Evolutionary conservation across 2,113 vertebrate species (phyloP).

Genomic region (Calidris pugnax): DNA sequence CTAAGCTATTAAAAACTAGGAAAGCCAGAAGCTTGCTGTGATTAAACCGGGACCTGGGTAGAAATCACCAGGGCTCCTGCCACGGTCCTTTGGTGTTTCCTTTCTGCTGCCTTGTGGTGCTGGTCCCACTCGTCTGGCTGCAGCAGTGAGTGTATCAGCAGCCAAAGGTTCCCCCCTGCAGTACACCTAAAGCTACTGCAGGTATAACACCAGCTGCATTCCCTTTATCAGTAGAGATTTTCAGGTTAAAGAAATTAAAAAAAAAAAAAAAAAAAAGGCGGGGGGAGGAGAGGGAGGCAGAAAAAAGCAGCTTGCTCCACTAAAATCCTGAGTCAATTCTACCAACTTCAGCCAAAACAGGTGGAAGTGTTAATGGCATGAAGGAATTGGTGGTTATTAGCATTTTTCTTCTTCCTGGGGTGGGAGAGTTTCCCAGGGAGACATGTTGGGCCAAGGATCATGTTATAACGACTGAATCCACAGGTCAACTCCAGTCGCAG

Average conservation of each 20-base stretch:
- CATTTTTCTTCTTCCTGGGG: neutral
- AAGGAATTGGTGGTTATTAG: neutral
- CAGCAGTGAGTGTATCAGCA: neutral
- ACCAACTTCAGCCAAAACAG: neutral
- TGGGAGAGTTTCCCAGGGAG: neutral
- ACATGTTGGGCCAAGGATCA: neutral
- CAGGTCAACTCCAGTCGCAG: neutral
- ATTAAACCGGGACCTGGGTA: neutral
- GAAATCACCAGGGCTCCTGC: neutral
- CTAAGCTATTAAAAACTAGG: neutral
- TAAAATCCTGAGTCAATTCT: neutral
- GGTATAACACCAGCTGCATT: neutral
- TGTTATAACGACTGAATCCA: fast-evolving
- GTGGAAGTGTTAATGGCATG: neutral
- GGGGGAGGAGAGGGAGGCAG: fast-evolving
- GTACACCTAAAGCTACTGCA: constrained; percentile 49
- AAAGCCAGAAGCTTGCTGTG: neutral
- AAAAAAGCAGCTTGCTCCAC: neutral
- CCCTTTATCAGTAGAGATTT: neutral
- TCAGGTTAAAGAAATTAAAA: neutral
- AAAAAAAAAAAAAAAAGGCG: neutral
- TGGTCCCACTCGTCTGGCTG: neutral
- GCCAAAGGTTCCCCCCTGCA: constrained; percentile 67
- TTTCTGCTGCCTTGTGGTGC: fast-evolving
- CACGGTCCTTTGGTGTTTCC: neutral